Evolutionary conservation across 2,113 vertebrate species (phyloP).

Genomic region (Odontophorus gujanensis): DNA sequence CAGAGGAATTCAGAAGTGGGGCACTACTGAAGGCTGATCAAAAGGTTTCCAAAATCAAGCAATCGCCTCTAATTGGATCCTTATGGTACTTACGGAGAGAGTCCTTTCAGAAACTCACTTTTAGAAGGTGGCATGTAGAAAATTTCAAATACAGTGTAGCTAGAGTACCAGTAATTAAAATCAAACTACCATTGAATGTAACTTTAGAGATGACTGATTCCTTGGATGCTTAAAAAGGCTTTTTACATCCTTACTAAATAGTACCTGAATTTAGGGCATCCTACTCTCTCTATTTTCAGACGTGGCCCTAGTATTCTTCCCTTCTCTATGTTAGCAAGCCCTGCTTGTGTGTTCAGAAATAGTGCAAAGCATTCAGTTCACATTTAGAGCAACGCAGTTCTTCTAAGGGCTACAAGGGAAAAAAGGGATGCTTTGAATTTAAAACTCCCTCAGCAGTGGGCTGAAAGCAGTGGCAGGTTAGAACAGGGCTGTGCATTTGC

Average conservation of each 20-base stretch:
- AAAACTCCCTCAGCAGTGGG: not conserved
- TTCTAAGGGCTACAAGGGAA: not conserved
- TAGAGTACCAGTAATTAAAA: constrained; percentile 68
- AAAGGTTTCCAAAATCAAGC: constrained; percentile 63
- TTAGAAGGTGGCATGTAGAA: not conserved
- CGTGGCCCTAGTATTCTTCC: not conserved
- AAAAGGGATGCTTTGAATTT: not conserved
- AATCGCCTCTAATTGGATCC: constrained; percentile 65
- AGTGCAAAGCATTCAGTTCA: not conserved
- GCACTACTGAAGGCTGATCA: constrained; percentile 45
- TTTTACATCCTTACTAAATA: constrained; percentile 45
- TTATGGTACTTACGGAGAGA: constrained; percentile 25
- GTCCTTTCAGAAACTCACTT: constrained; percentile 40
- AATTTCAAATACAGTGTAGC: constrained; percentile 26
- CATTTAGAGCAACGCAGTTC: not conserved
- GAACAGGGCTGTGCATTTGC: not conserved
- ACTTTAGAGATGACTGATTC: constrained; percentile 22
- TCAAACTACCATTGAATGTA: constrained; percentile 23
- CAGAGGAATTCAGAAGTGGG: constrained; percentile 48
- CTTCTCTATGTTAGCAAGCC: not conserved
- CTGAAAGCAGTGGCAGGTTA: not conserved
- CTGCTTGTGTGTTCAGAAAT: not conserved
- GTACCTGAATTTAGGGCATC: not conserved
- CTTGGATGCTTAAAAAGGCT: not conserved
- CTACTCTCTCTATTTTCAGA: constrained; percentile 55